Evolutionary conservation across 2,113 vertebrate species (phyloP), one percentile per base, ranked within the genome.

Genomic region (Serilophus lunatus): DNA sequence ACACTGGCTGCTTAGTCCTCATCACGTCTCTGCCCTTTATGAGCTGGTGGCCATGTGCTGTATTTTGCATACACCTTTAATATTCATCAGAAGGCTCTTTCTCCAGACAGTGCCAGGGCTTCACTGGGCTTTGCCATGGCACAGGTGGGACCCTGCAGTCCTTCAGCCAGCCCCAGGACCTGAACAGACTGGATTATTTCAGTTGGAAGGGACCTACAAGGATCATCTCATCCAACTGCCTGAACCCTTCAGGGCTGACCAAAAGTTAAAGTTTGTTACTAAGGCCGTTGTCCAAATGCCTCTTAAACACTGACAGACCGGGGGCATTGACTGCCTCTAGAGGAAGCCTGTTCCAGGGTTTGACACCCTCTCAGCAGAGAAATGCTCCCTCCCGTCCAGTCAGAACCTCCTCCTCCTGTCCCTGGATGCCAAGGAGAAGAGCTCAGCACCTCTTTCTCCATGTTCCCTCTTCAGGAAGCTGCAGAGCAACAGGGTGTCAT

Each of bases 21-120:
- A 26, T 47, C 47, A 26, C 0, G 0, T 60, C 45, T 53, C n/a
- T 35, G 20, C n/a, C 40, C 59, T 40, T 31, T 53, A 18, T 15
- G 38, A 38, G 28, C 13, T 53, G 38, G n/a, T 50, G 78, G 53
- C 81, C 81, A 35, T 16, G n/a, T 35, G 66, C 24, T 66, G 25
- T 51, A 40, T 74, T 66, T 54, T 47, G 22, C 13, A 24, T 7
- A 13, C n/a, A 17, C n/a, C 29, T 74, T 80, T 79, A n/a, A 47
- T 24, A 20, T 7, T 25, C 54, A 22, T 33, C 12, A 45, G 0
- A 1, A 57, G 19, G 19, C 19, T 57, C 23, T 56, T 69, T 26
- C 18, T 77, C 44, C 70, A 70, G 36, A 54, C 15, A 38, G 19
- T 29, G 8, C 49, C 29, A 40, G n/a, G 25, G 38, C 47, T 79